Conservation (phyloP, 1,140 invertebrate genomes). For the Panulirus ornatus region DNA sequence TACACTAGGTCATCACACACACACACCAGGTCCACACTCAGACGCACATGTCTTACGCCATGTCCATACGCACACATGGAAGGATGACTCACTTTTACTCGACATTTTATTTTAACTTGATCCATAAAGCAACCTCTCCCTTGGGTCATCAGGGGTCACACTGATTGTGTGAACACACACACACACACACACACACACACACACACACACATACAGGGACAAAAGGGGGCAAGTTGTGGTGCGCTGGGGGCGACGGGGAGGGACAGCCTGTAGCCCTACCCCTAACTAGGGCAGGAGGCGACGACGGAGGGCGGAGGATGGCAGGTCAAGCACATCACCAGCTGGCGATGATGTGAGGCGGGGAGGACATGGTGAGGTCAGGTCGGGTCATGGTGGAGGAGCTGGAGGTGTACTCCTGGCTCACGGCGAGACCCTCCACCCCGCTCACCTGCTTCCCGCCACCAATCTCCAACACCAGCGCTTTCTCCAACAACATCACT, state of each 20-base stretch:
- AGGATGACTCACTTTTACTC: too few species aligned
- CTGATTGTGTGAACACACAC: neutral
- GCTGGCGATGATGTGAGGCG: neutral
- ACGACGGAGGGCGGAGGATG: neutral
- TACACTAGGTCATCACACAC: too few species aligned
- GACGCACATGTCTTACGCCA: too few species aligned
- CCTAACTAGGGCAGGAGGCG: too few species aligned
- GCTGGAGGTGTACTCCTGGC: slow-evolving; percentile 33
- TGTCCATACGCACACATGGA: too few species aligned
- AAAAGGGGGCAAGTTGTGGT: neutral
- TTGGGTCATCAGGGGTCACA: neutral
- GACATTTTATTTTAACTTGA: too few species aligned
- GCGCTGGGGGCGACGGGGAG: neutral
- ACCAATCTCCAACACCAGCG: neutral
- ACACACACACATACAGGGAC: slow-evolving; percentile 36
- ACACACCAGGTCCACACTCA: too few species aligned
- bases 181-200: slow-evolving; percentile 20
- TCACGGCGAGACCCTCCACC: neutral
- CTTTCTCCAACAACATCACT: neutral
- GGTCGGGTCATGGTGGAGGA: slow-evolving; percentile 36
- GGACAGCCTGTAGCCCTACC: too few species aligned
- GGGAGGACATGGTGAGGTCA: slow-evolving; percentile 6
- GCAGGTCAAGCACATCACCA: neutral
- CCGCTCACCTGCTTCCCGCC: neutral
- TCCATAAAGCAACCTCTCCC: too few species aligned